A percentile compares a stretch with the other conserved stretches of the same genome.
These are phyloP conservation scores for Myotis lucifugus DNA, from an alignment of 2,113 vertebrate species.

Conservation along the genomic window DNA sequence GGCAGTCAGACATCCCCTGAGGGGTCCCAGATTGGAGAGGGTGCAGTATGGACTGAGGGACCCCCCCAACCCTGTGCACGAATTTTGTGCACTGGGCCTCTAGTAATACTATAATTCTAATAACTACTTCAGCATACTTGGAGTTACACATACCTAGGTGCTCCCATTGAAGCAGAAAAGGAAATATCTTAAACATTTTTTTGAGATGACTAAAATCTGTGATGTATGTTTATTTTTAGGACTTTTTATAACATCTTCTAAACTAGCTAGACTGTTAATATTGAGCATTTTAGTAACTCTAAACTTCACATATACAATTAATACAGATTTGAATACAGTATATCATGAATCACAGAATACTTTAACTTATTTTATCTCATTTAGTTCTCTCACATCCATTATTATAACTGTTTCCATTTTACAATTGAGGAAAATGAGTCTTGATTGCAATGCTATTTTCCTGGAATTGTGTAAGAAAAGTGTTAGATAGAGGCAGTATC, in stretches of 20 bases:
- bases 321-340: neutral
- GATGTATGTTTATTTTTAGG: neutral
- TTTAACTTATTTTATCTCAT: neutral
- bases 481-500: neutral
- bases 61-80: too few species aligned
- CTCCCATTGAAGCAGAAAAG: neutral
- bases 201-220: neutral
- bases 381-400: neutral
- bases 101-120: neutral
- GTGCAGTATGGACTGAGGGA: too few species aligned
- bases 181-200: slow-evolving; percentile 5
- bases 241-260: neutral
- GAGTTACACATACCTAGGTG: neutral
- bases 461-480: neutral
- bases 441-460: neutral
- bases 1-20: too few species aligned
- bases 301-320: neutral
- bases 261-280: neutral
- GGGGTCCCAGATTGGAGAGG: too few species aligned
- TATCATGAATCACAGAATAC: neutral
- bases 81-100: too few species aligned
- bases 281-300: neutral
- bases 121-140: neutral
- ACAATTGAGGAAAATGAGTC: neutral
- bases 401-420: neutral